phyloP scores from a whole-genome alignment of 2,888 invertebrate species.

The Spialia ferax region DNA sequence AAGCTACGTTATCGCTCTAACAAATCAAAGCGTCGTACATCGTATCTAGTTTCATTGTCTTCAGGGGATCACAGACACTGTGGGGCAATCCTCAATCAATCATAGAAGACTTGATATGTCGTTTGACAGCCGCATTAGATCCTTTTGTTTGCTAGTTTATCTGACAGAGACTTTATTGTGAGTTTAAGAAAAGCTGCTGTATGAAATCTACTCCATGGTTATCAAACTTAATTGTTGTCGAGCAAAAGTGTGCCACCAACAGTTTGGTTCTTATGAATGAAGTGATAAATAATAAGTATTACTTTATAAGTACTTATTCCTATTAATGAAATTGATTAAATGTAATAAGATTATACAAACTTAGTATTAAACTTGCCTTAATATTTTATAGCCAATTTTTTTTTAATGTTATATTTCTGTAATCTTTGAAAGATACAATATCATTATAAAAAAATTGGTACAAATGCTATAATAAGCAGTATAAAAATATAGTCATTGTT shows the following conservation, averaged over 20 bases:
- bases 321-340: too few species aligned
- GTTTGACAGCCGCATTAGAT: slow-evolving; percentile 7
- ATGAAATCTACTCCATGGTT: background rate
- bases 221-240: background rate
- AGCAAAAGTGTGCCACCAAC: background rate
- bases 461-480: too few species aligned
- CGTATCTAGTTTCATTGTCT: background rate
- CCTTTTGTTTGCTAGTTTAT: slow-evolving; percentile 3
- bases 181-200: background rate
- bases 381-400: too few species aligned
- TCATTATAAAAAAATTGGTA: too few species aligned
- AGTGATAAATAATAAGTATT: too few species aligned
- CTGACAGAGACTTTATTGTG: slow-evolving; percentile 3
- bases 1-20: background rate
- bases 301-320: too few species aligned
- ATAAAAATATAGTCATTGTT: too few species aligned
- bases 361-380: too few species aligned
- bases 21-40: background rate
- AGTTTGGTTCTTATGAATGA: too few species aligned
- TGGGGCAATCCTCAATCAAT: slow-evolving; percentile 8
- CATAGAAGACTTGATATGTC: slow-evolving; percentile 18
- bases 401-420: too few species aligned
- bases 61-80: background rate
- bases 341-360: too few species aligned
- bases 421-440: too few species aligned